Evolutionary conservation across 2,888 invertebrate species (phyloP), one percentile per base, ranked within the genome.

Genomic region (Unio delphinus): DNA sequence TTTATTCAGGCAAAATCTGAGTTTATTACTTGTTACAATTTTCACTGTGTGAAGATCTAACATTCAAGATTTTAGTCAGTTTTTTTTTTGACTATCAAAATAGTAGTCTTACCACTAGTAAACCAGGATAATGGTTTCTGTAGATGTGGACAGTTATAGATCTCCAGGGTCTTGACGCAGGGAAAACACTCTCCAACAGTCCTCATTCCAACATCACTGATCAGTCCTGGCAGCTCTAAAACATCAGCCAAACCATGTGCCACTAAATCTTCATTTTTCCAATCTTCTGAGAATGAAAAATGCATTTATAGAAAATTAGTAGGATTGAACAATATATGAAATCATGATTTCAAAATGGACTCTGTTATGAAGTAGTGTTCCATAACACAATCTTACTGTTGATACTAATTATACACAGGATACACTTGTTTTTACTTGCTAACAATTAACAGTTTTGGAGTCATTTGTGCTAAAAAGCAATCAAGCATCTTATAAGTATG

Each of bases 111-210:
- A 82, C 82, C 83, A 65, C 74, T 68, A 54, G 73, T 62, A 34
- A 80, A 74, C 87, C 87, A 87, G 18, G 73, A 61, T 57, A 81
- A 76, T 34, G 85, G 83, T 30, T 78, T 72, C 64, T 78, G 79
- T 7, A 88, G 74, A 68, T 86, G 83, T 8, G 87, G 87, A 69
- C 87, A 85, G 69, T 86, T 87, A 71, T 81, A 83, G 23, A 87
- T 72, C 30, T 80, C 78, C 58, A 88, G 69, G 34, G 66, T 75
- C 66, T 74, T 76, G 6, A 85, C 57, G 26, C 72, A 55, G 4
- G 79, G 78, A 67, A 88, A 87, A 28, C 83, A 85, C 64, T 78
- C 70, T 0, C 80, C 80, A 17, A 76, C 79, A 3, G 77, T 68
- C 57, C 69, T 72, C 79, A 83, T 79, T 8, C 83, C 83, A 54